Base-by-base conservation (phyloP, 2,797 vertebrate species). In the Ambastaia sidthimunki region DNA sequence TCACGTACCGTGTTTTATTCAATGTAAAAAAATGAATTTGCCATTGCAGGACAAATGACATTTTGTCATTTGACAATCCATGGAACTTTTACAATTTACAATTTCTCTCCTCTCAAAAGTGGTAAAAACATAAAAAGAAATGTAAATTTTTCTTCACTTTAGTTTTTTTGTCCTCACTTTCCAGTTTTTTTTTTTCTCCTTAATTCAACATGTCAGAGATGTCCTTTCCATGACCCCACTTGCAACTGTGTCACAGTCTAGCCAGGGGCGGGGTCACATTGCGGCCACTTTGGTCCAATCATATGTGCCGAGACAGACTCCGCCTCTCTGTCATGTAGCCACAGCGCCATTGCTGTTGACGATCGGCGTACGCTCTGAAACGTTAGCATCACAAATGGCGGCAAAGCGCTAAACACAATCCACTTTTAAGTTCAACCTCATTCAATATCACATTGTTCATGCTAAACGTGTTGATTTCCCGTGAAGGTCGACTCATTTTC, bases 221-320 rank as follows among this genome's bases (percentile, higher is more conserved):
- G 90, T 87, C 91, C 93, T 90, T 82, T 86, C 69, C 7, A 4
- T 90, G 92, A 94, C 92, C 93, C 87, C 73, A 0, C 83, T 80
- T 80, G 23, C 86, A 83, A 59, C 87, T 85, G 90, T 85, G 65
- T 52, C 71, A 84, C 31, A 13, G 86, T 86, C 71, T 88, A 81
- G 84, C 88, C 41, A 65, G 21, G 48, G 86, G 88, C 82, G 85
- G 84, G 85, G 83, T 90, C 80, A 77, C 12, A 67, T 7, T 52
- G 85, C 60, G 28, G 83, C 81, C 71, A 82, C 3, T 78, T 81
- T 80, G 4, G 76, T 81, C 92, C 90, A 92, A 92, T 94, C 83
- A 70, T 74, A 86, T 79, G 52, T 19, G 18, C 72, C 11, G 0
- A n/a, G 7, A 65, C 41, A 3, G 13, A 62, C 77, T 67, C 78